Evolutionary conservation across 2,797 vertebrate genomes (phyloP).

Genomic region (Pristis pectinata): DNA sequence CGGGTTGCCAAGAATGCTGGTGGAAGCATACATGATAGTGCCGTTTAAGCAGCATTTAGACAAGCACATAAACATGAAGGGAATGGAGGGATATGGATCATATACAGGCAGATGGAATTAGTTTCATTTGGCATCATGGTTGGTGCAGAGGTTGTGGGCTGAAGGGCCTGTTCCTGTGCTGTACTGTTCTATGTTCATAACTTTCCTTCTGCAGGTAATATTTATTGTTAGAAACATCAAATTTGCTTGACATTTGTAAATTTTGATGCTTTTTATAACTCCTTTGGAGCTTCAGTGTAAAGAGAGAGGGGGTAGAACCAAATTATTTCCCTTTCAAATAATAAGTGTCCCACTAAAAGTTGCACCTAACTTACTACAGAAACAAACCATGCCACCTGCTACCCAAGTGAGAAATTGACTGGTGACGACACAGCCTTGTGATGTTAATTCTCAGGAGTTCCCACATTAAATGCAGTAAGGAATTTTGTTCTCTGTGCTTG

Average conservation of each 20-base stretch:
- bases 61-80: too few species aligned
- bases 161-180: too few species aligned
- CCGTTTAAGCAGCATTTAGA: too few species aligned
- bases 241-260: neutral
- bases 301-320: neutral
- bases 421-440: neutral
- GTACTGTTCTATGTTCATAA: constrained; percentile 49
- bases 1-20: too few species aligned
- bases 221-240: constrained; percentile 57
- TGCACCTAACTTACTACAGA: neutral
- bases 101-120: too few species aligned
- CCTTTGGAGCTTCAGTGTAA: neutral
- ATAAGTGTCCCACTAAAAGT: neutral
- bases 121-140: too few species aligned
- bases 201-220: constrained; percentile 72
- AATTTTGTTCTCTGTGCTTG: neutral
- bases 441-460: neutral
- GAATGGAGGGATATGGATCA: too few species aligned
- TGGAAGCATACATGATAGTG: too few species aligned
- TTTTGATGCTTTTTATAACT: neutral
- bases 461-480: neutral
- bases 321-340: neutral
- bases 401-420: neutral
- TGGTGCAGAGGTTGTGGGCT: too few species aligned
- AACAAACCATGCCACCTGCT: neutral